Conservation (phyloP, 2,113 vertebrate genomes). For the Nothocercus nigrocapillus region DNA sequence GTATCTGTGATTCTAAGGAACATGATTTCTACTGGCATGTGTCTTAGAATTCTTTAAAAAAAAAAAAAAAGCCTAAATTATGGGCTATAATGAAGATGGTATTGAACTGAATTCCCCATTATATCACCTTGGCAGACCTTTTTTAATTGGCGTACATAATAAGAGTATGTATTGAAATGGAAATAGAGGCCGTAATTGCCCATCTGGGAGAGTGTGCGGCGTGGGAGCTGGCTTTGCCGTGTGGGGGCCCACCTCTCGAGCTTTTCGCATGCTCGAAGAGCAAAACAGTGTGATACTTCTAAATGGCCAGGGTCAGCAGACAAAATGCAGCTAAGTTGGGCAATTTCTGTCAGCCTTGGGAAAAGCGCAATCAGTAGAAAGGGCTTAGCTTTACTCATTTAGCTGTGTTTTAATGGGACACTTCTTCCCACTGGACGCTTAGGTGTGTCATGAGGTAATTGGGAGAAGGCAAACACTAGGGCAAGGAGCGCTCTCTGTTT, state of each 20-base stretch:
- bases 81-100: not conserved
- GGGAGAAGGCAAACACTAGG: not conserved
- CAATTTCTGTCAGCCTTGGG: not conserved
- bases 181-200: not conserved
- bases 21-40: accelerated
- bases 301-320: not conserved
- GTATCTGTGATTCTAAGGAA: not conserved
- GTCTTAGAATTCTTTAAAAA: not conserved
- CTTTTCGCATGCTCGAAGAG: not conserved
- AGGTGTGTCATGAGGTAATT: not conserved
- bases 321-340: not conserved
- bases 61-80: not conserved
- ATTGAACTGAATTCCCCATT: not conserved
- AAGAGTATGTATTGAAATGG: not conserved
- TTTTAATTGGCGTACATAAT: not conserved
- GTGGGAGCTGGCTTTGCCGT: not conserved
- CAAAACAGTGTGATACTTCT: not conserved
- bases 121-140: not conserved
- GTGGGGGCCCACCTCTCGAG: not conserved
- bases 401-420: not conserved
- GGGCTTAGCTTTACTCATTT: not conserved
- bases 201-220: not conserved
- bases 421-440: not conserved
- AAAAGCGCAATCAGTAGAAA: not conserved
- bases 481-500: not conserved